A percentile compares a stretch with the other conserved stretches of the same genome.
phyloP scores from a whole-genome alignment of 2,888 invertebrate genomes.

The Clanis bilineata region DNA sequence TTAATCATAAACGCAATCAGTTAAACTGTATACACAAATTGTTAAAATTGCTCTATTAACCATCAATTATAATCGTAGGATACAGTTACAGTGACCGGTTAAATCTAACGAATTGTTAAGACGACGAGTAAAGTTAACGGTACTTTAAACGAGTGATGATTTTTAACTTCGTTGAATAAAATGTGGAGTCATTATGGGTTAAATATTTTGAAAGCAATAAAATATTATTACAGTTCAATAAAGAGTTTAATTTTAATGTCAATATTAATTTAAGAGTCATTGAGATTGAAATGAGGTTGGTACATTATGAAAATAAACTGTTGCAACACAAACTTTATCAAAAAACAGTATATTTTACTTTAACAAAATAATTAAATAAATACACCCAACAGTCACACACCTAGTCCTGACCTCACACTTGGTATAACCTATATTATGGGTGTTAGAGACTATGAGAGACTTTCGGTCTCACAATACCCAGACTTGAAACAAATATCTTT shows the following conservation, averaged over 20 bases:
- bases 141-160: neutral
- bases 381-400: no score
- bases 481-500: no score
- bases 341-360: no score
- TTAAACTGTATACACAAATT: constrained; percentile 10
- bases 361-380: no score
- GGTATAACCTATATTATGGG: no score
- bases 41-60: constrained; percentile 12
- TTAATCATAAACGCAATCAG: constrained; percentile 3
- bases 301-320: no score
- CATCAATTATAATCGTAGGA: neutral
- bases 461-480: no score
- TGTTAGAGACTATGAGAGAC: no score
- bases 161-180: neutral
- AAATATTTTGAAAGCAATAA: neutral
- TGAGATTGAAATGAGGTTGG: no score
- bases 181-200: neutral
- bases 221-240: neutral
- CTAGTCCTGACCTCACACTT: no score
- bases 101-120: constrained; percentile 7
- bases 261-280: no score
- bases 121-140: constrained; percentile 2
- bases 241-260: neutral
- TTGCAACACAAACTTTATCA: no score
- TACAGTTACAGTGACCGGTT: neutral